Evolutionary conservation across 2,888 invertebrate species (phyloP), one percentile per base, ranked within the genome.

Genomic region (Pyrgus malvae): DNA sequence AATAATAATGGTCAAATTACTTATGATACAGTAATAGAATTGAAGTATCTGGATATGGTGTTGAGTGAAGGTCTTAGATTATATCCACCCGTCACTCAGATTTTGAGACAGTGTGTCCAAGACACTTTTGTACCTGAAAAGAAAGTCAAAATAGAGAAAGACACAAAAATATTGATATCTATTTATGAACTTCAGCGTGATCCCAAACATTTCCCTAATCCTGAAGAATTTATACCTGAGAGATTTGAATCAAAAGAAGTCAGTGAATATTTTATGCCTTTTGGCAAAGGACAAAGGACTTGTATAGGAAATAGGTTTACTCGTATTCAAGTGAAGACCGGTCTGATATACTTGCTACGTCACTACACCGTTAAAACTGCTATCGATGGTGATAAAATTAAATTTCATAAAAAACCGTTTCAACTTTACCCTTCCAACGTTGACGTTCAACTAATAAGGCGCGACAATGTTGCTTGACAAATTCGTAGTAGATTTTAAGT

Each of bases 241-340:
- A 72, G 88, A 46, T 83, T 82, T 62, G 76, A 80, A 27, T 57
- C 62, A 3, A 67, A 66, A 50, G 77, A 78, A 17, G 62, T 65
- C 23, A 68, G 70, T 0, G 31, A 31, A 12, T 12, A 5, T 7
- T 90, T 78, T 50, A 61, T 85, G 63, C 86, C 90, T 0, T 91
- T 90, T 60, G 90, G 90, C 1, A 82, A 73, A 63, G 91, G 90
- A 0, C 77, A 78, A 2, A 69, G 90, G 33, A 67, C 76, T 11
- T 91, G 91, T 57, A 80, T 91, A 2, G 91, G 90, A 59, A 63
- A 68, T 50, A 72, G 78, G 55, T 78, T 70, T 50, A 78, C 79
- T 0, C 66, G 61, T 8, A 50, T 80, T 2, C 67, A 67, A 59
- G 61, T 60, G 2, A 65, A 62, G 35, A 61, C 72, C 27, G 75